Base-by-base conservation (phyloP, 1,140 invertebrate genomes). In the Elysia chlorotica region DNA sequence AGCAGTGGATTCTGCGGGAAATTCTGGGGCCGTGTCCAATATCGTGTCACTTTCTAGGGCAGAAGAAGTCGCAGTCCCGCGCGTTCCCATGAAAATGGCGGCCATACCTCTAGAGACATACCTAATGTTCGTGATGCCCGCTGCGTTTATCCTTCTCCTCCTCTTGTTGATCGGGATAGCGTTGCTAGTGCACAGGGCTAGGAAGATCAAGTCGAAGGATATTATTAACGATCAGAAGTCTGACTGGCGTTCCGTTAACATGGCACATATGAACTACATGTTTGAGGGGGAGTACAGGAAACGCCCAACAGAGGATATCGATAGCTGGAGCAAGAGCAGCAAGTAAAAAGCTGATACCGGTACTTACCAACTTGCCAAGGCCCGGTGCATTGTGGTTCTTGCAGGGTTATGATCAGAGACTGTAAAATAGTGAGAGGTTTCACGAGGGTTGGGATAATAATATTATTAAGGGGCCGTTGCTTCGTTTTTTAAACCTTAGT, bases 241-340 rank as follows among this genome's bases (percentile, higher is more conserved):
- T 53, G 36, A 33, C 59, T 36, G 28, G 31, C n/a, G 19, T 19
- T 31, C 25, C 23, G 2, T 41, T 23, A 38, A 74, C 36, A 21
- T 73, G 23, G 21, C 57, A 5, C 36, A 66, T 33, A 78, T 78
- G 76, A 78, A 78, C 69, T 78, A 78, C 65, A 65, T 62, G 62
- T 57, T 70, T 37, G 76, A 78, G 21, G 76, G 76, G 0, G 66
- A 72, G 59, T 78, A 78, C 53, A 41, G 71, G n/a, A 63, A 53
- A 23, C 38, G 76, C n/a, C 57, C 53, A 21, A 48, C 33, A 1
- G 76, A 78, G 57, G 74, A 74, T 19, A 54, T 48, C 10, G 70
- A 74, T 19, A 66, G 73, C 19, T 78, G 76, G 76, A 76, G 68
- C 61, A 31, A 38, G 66, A 53, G 66, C 1, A 68, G 66, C 53